phyloP scores from a whole-genome alignment of 2,797 vertebrate genomes.

The Monodelphis domestica region DNA sequence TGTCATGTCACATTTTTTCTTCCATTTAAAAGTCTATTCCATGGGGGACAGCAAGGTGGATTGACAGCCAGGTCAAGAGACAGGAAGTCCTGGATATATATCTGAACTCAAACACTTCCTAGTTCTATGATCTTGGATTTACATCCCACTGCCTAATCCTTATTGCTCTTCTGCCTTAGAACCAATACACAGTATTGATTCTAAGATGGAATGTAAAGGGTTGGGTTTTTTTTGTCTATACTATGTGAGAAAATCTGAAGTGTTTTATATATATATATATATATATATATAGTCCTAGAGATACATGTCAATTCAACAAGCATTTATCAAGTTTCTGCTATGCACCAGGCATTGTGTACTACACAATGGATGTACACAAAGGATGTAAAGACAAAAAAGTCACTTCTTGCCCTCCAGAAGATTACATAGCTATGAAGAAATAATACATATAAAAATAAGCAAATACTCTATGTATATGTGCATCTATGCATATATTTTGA shows the following conservation, averaged over 20 bases:
- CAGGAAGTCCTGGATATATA: too few relatives aligned
- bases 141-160: too few relatives aligned
- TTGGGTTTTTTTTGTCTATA: too few relatives aligned
- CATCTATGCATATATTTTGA: neutral
- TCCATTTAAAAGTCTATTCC: slow-evolving; percentile 32
- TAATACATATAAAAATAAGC: neutral
- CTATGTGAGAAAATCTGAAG: neutral
- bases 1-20: neutral
- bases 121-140: too few relatives aligned
- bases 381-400: neutral
- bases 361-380: neutral
- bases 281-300: neutral
- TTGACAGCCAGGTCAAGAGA: too few relatives aligned
- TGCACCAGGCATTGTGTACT: neutral
- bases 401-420: neutral
- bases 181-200: too few relatives aligned
- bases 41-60: too few relatives aligned
- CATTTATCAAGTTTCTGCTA: neutral
- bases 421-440: neutral
- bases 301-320: neutral
- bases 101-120: too few relatives aligned
- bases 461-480: neutral
- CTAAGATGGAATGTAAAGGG: too few relatives aligned
- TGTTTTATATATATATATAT: too few relatives aligned
- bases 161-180: too few relatives aligned